Conservation (phyloP, 2,797 vertebrate species). For the Lepilemur ruficaudatus region DNA sequence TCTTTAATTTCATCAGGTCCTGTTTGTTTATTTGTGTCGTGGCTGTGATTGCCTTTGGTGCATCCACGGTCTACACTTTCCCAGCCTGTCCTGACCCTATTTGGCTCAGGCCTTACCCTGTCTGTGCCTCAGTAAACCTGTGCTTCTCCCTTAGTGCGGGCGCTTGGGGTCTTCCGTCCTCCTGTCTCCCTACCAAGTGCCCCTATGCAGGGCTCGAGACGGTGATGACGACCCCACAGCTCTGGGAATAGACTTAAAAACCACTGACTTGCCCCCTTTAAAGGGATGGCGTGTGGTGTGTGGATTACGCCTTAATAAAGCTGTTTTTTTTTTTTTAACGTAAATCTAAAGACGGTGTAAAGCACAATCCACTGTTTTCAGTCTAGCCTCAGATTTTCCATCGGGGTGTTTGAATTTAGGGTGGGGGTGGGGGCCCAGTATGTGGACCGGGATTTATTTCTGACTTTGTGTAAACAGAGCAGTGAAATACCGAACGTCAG, state of each 20-base stretch:
- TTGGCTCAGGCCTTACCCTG: background rate
- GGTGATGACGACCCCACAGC: background rate
- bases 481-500: background rate
- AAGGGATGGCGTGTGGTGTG: background rate
- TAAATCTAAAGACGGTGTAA: background rate
- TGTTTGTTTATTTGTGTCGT: too few species aligned
- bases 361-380: background rate
- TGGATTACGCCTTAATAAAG: background rate
- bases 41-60: background rate
- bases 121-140: background rate
- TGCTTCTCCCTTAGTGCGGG: background rate
- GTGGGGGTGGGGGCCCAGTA: background rate
- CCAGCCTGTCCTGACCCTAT: background rate
- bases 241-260: background rate
- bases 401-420: background rate
- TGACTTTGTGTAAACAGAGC: background rate
- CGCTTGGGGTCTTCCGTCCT: background rate
- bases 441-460: background rate
- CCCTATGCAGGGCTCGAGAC: background rate
- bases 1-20: too few species aligned
- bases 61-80: background rate
- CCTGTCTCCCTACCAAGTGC: rapidly evolving
- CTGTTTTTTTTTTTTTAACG: background rate
- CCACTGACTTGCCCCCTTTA: background rate
- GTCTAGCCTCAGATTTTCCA: background rate